Base-by-base conservation (phyloP, 2,888 invertebrate genomes). In the Dioctria linearis region DNA sequence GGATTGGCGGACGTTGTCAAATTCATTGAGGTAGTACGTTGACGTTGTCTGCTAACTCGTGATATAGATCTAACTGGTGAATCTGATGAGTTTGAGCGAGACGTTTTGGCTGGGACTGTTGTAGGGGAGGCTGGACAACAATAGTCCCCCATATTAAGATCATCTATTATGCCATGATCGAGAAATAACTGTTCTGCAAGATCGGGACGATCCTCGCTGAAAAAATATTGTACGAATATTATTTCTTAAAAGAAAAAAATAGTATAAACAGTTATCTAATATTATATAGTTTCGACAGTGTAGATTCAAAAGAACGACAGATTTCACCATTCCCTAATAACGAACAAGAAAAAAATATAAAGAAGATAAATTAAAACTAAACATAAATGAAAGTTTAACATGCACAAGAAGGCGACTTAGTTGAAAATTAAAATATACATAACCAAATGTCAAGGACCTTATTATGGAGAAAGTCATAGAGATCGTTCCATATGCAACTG, bases 1-100 rank as follows among this genome's bases (percentile, higher is more conserved):
- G 94, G 93, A 67, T 95, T 95, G 85, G 95, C 95, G 85, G 95
- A 95, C 63, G 92, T 92, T 8, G 94, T 93, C 86, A 94, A 94
- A 78, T 95, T 94, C 89, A 95, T 93, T 4, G 96, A 96, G 0
- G 95, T 94, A 6, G 96, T 96, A 84, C 96, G 92, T 86, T 95
- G 96, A 83, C 96, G 91, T 5, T 94, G 91, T 85, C 94, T 91
- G 39, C 93, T 93, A 83, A 93, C 93, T 88, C 90, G 90, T 59
- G 90, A 90, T 90, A 86, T 66, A 78, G 82, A 81, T n/a, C 86
- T 86, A 65, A 86, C 81, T 5, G 87, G 87, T 54, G 87, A 88
- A 92, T 95, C 95, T 85, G 94, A 93, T 61, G 95, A 94, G 61
- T 94, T 93, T 5, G 94, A 94, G 83, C 94, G 89, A 82, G 94